Percentiles rank a stretch among this genome's conserved stretches.
phyloP scores from a whole-genome alignment of 2,797 vertebrate genomes.

The Tokudaia tokunoshimensis region DNA sequence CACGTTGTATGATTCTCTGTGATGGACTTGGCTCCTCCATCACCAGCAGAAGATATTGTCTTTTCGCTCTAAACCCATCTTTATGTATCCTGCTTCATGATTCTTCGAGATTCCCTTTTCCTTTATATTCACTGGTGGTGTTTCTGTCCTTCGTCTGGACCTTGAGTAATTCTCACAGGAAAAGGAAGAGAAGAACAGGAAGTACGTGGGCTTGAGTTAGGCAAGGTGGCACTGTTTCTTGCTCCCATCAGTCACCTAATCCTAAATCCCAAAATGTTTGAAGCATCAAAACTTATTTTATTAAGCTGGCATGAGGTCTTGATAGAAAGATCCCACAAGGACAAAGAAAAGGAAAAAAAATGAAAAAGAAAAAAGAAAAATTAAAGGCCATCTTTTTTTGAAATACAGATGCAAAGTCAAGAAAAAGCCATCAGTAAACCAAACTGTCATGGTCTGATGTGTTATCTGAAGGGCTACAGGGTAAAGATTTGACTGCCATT shows the following conservation, averaged over 20 bases:
- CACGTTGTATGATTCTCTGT: neutral
- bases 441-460: neutral
- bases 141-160: neutral
- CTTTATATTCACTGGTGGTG: neutral
- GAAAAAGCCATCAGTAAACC: neutral
- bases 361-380: neutral
- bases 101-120: neutral
- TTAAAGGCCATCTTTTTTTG: neutral
- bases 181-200: neutral
- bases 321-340: neutral
- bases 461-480: too few relatives aligned
- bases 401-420: conserved; percentile 33
- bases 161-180: neutral
- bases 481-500: neutral
- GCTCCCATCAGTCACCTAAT: neutral
- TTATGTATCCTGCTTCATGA: neutral
- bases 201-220: neutral
- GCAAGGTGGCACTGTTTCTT: neutral
- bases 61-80: conserved; percentile 25
- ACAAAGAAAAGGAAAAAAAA: neutral
- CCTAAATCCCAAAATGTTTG: conserved; percentile 10
- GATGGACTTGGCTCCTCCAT: neutral
- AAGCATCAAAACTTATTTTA: neutral
- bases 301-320: neutral
- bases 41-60: neutral